Evolutionary conservation across 2,113 vertebrate genomes (phyloP).

Genomic region (Diadophis punctatus): DNA sequence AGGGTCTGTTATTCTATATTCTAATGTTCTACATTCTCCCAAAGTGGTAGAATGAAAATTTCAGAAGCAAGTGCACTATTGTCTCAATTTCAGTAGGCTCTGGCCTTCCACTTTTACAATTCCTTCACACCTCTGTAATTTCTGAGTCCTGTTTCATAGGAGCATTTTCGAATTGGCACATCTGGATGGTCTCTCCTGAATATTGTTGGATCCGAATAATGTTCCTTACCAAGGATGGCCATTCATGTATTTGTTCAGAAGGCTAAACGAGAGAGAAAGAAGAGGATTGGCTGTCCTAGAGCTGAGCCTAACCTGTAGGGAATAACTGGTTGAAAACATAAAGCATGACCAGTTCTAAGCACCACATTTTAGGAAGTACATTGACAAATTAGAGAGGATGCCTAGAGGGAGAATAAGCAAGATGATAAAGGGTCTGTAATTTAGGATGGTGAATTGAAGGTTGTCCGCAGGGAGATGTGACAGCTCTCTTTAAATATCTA

Average conservation of each 20-base stretch:
- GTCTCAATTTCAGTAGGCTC: neutral
- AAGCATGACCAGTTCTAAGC: neutral
- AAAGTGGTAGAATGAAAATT: neutral
- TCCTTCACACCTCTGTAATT: neutral
- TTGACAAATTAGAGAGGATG: neutral
- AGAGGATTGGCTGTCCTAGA: neutral
- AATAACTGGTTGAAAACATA: neutral
- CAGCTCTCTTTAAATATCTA: neutral
- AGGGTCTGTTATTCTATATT: too few species aligned
- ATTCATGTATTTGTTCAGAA: neutral
- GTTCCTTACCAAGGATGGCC: neutral
- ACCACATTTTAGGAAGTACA: neutral
- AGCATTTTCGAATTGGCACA: neutral
- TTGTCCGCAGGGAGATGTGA: neutral
- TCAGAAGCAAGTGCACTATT: neutral
- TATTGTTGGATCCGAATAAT: neutral
- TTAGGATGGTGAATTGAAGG: neutral
- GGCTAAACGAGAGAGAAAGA: neutral
- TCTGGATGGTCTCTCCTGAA: neutral
- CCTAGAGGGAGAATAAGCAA: neutral
- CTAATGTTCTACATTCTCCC: neutral
- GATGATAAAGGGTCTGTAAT: neutral
- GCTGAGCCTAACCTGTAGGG: neutral
- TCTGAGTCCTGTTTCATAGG: neutral
- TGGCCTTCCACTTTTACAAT: neutral